Conservation (phyloP, 1,140 invertebrate species). For the Diorhabda elongata region DNA sequence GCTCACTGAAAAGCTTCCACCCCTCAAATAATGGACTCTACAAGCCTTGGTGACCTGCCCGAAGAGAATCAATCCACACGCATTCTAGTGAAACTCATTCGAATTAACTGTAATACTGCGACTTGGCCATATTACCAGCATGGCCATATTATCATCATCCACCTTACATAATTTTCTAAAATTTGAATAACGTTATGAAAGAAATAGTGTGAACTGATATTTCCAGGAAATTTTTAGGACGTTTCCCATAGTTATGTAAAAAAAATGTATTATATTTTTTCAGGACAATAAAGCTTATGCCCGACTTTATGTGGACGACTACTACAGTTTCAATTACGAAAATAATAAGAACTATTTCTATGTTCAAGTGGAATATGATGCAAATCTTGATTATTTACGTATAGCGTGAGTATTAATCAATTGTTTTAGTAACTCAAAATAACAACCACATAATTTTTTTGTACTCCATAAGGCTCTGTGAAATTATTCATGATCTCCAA, state of each 20-base stretch:
- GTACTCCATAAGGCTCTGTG: background rate
- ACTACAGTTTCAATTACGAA: background rate
- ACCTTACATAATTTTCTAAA: too few relatives aligned
- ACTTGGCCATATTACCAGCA: too few relatives aligned
- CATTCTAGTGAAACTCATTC: too few relatives aligned
- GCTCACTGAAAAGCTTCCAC: too few relatives aligned
- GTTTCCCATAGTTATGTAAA: too few relatives aligned
- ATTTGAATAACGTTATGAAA: background rate
- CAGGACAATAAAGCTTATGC: background rate
- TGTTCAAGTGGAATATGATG: background rate
- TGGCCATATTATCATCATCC: too few relatives aligned
- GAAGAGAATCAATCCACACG: too few relatives aligned
- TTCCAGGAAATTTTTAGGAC: background rate
- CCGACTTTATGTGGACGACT: constrained; percentile 2
- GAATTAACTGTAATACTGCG: too few relatives aligned
- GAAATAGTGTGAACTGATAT: background rate
- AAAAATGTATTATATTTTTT: background rate
- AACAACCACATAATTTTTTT: background rate
- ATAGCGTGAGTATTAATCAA: background rate
- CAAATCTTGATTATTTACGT: background rate
- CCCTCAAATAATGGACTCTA: too few relatives aligned
- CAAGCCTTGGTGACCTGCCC: too few relatives aligned
- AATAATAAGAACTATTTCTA: constrained; percentile 1
- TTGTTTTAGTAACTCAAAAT: background rate
- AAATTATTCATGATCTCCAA: background rate